A percentile compares a stretch with the other conserved stretches of the same genome.
These are phyloP conservation scores for Octopus bimaculoides DNA, from an alignment of 1,140 invertebrate species.

Conservation along the genomic window DNA sequence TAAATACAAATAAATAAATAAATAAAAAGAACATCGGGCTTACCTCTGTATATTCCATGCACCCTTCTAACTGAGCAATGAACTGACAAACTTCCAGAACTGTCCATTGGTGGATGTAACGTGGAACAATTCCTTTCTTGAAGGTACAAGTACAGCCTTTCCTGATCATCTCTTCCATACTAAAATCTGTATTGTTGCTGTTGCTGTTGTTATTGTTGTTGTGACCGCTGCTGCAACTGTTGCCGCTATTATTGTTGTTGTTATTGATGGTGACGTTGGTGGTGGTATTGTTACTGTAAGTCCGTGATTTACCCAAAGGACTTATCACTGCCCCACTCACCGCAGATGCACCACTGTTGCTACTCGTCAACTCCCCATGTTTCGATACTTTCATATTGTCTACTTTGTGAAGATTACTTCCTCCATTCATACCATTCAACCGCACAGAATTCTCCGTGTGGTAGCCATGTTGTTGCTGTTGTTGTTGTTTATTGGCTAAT, in stretches of 20 bases:
- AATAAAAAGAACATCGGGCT: neutral
- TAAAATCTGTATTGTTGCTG: neutral
- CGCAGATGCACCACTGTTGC: too few relatives aligned
- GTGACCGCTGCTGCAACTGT: neutral
- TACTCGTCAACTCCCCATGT: neutral
- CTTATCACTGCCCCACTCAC: neutral
- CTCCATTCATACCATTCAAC: neutral
- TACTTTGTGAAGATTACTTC: neutral
- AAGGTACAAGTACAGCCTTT: neutral
- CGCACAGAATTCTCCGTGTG: neutral
- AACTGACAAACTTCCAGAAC: constrained; percentile 39
- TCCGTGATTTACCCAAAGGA: neutral
- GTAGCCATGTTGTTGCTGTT: neutral
- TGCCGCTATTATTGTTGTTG: neutral
- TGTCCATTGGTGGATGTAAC: constrained; percentile 36
- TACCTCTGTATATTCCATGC: constrained; percentile 38
- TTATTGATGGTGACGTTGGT: neutral
- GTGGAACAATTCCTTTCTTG: constrained; percentile 12
- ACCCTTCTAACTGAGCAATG: constrained; percentile 35
- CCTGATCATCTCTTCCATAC: neutral
- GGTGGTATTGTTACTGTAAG: neutral
- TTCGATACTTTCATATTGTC: neutral
- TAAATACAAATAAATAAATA: too few relatives aligned
- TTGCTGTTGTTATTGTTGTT: neutral
- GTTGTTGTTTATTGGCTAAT: neutral